Evolutionary conservation across 2,113 vertebrate species (phyloP).

Genomic region (Jaculus jaculus): DNA sequence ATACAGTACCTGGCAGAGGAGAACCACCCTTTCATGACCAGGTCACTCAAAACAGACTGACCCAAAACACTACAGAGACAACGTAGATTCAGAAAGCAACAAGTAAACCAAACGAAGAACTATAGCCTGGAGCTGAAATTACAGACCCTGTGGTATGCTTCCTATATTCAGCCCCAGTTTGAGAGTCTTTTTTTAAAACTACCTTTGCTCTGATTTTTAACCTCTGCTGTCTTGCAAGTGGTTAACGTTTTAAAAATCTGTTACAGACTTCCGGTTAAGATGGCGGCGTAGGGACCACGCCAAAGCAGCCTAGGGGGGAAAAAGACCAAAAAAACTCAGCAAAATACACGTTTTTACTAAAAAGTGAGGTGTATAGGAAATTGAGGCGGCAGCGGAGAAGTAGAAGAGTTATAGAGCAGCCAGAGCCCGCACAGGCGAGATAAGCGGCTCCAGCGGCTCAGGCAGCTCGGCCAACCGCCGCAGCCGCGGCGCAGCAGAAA

Average conservation of each 20-base stretch:
- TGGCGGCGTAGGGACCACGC: too few relatives aligned
- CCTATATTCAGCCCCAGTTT: background rate
- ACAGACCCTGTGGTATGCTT: background rate
- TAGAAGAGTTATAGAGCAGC: too few relatives aligned
- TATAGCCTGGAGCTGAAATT: background rate
- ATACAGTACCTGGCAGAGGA: background rate
- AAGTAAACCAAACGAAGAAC: background rate
- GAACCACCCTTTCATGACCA: background rate
- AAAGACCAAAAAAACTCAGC: too few relatives aligned
- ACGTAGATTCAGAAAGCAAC: background rate
- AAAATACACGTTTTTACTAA: too few relatives aligned
- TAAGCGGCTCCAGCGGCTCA: too few relatives aligned
- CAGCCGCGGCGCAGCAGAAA: too few relatives aligned
- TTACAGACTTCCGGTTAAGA: too few relatives aligned
- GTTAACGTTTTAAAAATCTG: background rate
- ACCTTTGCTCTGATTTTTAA: slow-evolving; percentile 40
- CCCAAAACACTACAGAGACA: background rate
- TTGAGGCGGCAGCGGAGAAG: too few relatives aligned
- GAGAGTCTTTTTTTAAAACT: background rate
- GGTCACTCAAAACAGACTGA: background rate
- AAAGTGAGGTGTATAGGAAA: too few relatives aligned
- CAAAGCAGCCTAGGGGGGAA: too few relatives aligned
- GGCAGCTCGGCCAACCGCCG: too few relatives aligned
- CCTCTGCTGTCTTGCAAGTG: background rate
- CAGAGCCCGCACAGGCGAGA: too few relatives aligned